Evolutionary conservation across 2,888 invertebrate genomes (phyloP).

Genomic region (Gastracanthus pulcherrimus): DNA sequence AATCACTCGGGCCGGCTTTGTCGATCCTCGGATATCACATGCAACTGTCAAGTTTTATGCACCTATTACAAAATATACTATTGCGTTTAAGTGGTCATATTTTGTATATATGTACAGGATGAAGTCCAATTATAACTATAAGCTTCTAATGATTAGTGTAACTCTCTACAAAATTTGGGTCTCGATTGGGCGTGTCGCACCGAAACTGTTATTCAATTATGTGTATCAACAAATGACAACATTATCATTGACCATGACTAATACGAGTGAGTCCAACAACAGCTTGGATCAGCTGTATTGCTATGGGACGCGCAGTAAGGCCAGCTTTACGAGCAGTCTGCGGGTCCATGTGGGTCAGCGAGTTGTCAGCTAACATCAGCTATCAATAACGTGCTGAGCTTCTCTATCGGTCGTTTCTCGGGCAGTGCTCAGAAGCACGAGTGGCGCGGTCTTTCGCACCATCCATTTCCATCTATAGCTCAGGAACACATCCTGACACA

Average conservation of each 20-base stretch:
- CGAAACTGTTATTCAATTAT: too few relatives aligned
- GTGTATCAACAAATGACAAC: too few relatives aligned
- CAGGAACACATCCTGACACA: too few relatives aligned
- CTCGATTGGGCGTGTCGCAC: neutral
- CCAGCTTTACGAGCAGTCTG: conserved; percentile 73
- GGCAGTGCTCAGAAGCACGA: too few relatives aligned
- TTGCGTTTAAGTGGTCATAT: neutral
- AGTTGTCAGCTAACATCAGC: conserved; percentile 64
- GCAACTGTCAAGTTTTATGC: neutral
- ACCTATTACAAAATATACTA: neutral
- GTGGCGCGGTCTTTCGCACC: too few relatives aligned
- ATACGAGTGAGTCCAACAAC: conserved; percentile 34
- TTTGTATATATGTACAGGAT: neutral
- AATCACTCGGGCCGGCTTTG: neutral
- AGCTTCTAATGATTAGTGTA: too few relatives aligned
- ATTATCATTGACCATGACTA: too few relatives aligned
- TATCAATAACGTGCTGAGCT: too few relatives aligned
- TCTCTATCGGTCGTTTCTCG: too few relatives aligned
- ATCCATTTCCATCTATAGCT: too few relatives aligned
- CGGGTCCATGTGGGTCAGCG: conserved; percentile 74
- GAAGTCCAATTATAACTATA: too few relatives aligned
- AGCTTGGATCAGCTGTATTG: conserved; percentile 66
- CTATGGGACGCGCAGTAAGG: conserved; percentile 68
- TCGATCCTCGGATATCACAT: neutral
- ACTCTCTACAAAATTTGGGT: neutral